These are phyloP conservation scores for Peromyscus nudipes DNA, from an alignment of 2,797 vertebrate genomes.

Conservation along the genomic window DNA sequence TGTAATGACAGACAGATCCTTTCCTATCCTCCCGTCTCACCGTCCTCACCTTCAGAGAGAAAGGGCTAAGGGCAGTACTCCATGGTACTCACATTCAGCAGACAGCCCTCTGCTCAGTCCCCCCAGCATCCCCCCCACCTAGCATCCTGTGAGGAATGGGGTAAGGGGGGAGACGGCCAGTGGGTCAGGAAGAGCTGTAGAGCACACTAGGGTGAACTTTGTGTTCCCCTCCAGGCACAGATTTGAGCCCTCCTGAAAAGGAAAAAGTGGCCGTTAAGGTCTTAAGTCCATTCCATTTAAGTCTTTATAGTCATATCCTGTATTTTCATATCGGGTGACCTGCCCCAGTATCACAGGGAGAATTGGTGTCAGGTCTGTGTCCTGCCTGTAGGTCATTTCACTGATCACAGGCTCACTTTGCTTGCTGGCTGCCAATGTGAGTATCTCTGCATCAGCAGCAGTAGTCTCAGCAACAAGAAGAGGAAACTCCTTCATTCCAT, in stretches of 20 bases:
- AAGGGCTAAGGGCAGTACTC: not conserved
- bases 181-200: not conserved
- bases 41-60: not conserved
- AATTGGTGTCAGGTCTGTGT: not conserved
- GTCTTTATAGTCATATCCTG: not conserved
- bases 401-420: not conserved
- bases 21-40: not conserved
- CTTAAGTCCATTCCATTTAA: not conserved
- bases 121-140: not conserved
- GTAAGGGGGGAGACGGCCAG: not conserved
- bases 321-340: not conserved
- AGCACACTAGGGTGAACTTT: not conserved
- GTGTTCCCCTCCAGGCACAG: not conserved
- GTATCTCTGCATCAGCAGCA: accelerated
- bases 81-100: accelerated
- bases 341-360: not conserved
- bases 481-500: not conserved
- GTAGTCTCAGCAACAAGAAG: not conserved
- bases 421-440: not conserved
- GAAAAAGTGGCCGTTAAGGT: not conserved
- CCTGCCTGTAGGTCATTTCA: not conserved
- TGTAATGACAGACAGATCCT: too few relatives aligned
- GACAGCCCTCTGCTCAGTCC: not conserved
- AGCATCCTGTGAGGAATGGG: accelerated
- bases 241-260: not conserved